Evolutionary conservation across 92 coral and sea anemone species (phyloP), one percentile per base, ranked within the genome.

Genomic region (Meandrina meandrites): DNA sequence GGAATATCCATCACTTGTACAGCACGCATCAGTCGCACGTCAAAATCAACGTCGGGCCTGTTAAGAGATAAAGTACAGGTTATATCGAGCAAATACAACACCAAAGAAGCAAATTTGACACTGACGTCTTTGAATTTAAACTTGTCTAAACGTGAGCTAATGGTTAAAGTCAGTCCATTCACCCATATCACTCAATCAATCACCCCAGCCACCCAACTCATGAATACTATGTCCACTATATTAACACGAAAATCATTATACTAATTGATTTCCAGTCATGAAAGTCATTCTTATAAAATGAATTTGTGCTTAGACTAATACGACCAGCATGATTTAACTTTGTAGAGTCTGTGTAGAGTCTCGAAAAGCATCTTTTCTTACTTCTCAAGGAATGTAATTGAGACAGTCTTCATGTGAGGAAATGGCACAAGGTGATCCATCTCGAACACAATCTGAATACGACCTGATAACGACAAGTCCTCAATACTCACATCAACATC

Each of bases 1-100:
- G 98, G 98, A 22, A 96, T 94, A 82, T 96, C 98, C 98, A 96
- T 96, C 78, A 96, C 98, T 53, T 96, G 98, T 45, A 96, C 97
- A 6, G 98, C 98, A 36, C 92, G 92, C 56, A 95, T 78, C 94
- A 96, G 83, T 62, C 98, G 95, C 75, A 96, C 98, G 50, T 96
- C 96, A 82, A 96, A 96, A 50, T 82, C 94, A 19, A 96, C 98
- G 69, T 92, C 93, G 0, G 98, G 98, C 30, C 98, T 96, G 86
- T 48, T 66, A 31, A 67, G 28, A 36, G 21, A 60, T 1, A 31
- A 42, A 78, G 8, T 10, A 27, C 2, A 66, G 34, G 8, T 12
- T 11, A 47, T 48, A 7, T 69, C 70, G 0, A 19, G 37, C 30
- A 82, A 54, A 19, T n/a, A 11, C 50, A 75, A 21, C 16, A 17